Conservation (phyloP, 1,140 invertebrate genomes). For the Mesaphorura yosii region DNA sequence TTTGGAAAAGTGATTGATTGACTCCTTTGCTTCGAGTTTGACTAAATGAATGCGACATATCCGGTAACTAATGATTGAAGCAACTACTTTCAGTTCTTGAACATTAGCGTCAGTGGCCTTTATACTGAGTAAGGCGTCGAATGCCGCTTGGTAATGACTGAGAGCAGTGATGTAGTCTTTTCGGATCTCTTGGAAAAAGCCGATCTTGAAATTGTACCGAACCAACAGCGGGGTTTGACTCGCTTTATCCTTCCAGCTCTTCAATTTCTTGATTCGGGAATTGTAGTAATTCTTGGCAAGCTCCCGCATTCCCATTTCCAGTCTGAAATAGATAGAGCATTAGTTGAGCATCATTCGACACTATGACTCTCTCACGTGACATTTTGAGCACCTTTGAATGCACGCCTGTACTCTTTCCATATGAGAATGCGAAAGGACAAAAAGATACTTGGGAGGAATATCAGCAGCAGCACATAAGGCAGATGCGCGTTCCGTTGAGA, state of each 20-base stretch:
- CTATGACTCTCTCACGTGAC: neutral
- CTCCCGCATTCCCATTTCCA: slow-evolving; percentile 89
- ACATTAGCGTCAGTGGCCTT: slow-evolving; percentile 73
- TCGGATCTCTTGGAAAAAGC: slow-evolving; percentile 86
- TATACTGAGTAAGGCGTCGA: slow-evolving; percentile 51
- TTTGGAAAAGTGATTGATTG: slow-evolving; percentile 81
- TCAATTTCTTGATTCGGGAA: slow-evolving; percentile 71
- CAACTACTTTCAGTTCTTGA: slow-evolving; percentile 86
- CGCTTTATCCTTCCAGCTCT: slow-evolving; percentile 62
- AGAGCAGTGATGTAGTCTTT: slow-evolving; percentile 72
- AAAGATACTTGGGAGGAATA: slow-evolving; percentile 79
- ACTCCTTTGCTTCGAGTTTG: slow-evolving; percentile 50
- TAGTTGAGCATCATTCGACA: slow-evolving; percentile 1
- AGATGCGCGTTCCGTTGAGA: slow-evolving; percentile 75
- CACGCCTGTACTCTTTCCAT: slow-evolving; percentile 26
- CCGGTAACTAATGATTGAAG: slow-evolving; percentile 91
- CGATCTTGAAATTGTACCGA: slow-evolving; percentile 93
- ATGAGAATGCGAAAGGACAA: slow-evolving; percentile 56
- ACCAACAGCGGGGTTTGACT: slow-evolving; percentile 86
- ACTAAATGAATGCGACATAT: slow-evolving; percentile 69
- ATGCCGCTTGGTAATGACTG: slow-evolving; percentile 73
- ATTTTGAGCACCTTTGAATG: slow-evolving; percentile 25
- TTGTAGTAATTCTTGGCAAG: slow-evolving; percentile 85
- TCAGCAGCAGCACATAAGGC: slow-evolving; percentile 81
- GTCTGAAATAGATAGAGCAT: slow-evolving; percentile 40